phyloP scores from a whole-genome alignment of 2,797 vertebrate genomes.

The Odontamblyopus lacepedii region DNA sequence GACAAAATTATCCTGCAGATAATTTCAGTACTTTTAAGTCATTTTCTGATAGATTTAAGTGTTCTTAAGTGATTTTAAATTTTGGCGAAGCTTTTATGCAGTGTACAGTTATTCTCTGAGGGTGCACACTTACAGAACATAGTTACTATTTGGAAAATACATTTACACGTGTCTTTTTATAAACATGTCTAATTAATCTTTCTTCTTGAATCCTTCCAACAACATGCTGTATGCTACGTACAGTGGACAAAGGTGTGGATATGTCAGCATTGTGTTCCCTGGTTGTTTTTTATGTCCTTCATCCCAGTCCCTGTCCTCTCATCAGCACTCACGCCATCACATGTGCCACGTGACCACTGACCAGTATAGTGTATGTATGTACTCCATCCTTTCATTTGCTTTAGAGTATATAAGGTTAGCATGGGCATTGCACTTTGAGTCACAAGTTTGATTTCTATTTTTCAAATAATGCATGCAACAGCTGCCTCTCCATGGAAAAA shows the following conservation, averaged over 20 bases:
- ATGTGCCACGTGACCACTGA: slow-evolving; percentile 46
- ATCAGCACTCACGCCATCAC: slow-evolving; percentile 61
- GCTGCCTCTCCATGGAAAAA: slow-evolving; percentile 91
- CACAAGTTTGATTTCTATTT: slow-evolving; percentile 59
- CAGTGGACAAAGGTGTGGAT: slow-evolving; percentile 85
- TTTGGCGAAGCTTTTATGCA: too few relatives aligned
- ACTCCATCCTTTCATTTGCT: slow-evolving; percentile 51
- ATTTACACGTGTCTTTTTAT: neutral
- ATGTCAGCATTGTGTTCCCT: slow-evolving; percentile 51
- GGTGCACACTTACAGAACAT: neutral
- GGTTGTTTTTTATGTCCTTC: slow-evolving; percentile 54
- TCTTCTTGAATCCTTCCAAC: slow-evolving; percentile 20
- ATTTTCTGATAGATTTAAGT: too few relatives aligned
- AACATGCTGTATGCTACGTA: slow-evolving; percentile 34
- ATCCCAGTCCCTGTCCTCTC: slow-evolving; percentile 56
- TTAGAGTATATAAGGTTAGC: slow-evolving; percentile 12
- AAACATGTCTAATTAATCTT: neutral
- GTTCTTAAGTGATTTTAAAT: too few relatives aligned
- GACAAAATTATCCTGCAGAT: too few relatives aligned
- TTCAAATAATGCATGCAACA: slow-evolving; percentile 56
- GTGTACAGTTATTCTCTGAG: neutral
- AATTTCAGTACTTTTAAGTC: too few relatives aligned
- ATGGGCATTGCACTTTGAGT: slow-evolving; percentile 26
- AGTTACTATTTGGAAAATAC: neutral
- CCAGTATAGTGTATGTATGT: slow-evolving; percentile 72